Conservation (phyloP, 2,888 invertebrate species). For the Hirtodrosophila histrioides region DNA sequence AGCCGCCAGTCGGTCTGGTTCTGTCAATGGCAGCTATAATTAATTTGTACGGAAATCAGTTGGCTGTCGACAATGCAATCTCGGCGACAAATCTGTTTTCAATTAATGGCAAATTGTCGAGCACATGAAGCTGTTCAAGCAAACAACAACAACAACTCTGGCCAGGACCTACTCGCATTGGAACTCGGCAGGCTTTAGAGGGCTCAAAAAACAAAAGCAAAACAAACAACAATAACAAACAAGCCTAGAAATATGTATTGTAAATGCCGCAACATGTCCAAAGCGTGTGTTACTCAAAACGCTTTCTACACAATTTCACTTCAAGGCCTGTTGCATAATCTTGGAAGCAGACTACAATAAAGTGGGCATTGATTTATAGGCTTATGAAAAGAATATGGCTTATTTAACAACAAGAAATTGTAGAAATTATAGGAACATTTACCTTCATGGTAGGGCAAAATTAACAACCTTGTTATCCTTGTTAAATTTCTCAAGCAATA, state of each 20-base stretch:
- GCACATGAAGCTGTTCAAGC: constrained; percentile 54
- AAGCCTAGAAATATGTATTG: constrained; percentile 1
- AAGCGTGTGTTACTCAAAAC: constrained; percentile 14
- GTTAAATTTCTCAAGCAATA: no score
- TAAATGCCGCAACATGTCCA: constrained; percentile 13
- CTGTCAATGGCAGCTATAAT: constrained; percentile 71
- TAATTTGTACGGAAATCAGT: constrained; percentile 74
- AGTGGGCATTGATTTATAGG: constrained; percentile 22
- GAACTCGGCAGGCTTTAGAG: constrained; percentile 10
- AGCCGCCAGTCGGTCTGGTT: constrained; percentile 11
- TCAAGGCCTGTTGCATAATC: constrained; percentile 16
- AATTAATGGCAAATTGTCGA: constrained; percentile 77
- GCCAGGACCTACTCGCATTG: constrained; percentile 14
- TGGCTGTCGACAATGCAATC: constrained; percentile 76
- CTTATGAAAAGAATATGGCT: no score
- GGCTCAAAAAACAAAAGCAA: constrained; percentile 24
- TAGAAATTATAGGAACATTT: no score
- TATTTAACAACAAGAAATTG: no score
- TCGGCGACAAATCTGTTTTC: constrained; percentile 74
- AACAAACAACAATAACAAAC: constrained; percentile 8
- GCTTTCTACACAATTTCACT: constrained; percentile 40
- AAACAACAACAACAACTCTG: constrained; percentile 4
- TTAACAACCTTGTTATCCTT: no score
- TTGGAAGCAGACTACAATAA: constrained; percentile 16
- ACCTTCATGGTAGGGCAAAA: no score